These are phyloP conservation scores for Nephrotoma flavescens DNA, from an alignment of 2,888 invertebrate genomes.

Conservation along the genomic window DNA sequence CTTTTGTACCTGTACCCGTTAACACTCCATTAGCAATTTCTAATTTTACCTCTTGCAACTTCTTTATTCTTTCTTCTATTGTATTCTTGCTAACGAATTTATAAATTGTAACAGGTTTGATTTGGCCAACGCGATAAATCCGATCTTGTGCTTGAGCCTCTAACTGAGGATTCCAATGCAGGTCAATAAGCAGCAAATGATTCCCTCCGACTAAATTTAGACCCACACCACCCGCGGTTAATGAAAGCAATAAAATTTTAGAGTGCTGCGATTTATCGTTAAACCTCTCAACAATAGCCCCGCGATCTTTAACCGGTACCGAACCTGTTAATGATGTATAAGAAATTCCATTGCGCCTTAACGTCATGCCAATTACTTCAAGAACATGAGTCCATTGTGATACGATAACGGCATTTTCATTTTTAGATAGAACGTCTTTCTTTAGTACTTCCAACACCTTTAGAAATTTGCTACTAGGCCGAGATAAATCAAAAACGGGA, in stretches of 20 bases:
- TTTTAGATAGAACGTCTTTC: constrained; percentile 35
- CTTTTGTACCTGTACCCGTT: constrained; percentile 45
- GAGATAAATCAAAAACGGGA: constrained; percentile 49
- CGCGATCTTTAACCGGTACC: constrained; percentile 56
- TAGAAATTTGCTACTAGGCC: constrained; percentile 51
- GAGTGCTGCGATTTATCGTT: constrained; percentile 45
- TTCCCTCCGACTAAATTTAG: constrained; percentile 86
- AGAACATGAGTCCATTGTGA: constrained; percentile 88
- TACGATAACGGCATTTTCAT: constrained; percentile 69
- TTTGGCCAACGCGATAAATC: constrained; percentile 83
- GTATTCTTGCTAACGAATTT: constrained; percentile 48
- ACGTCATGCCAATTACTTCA: constrained; percentile 49
- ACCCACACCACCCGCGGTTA: constrained; percentile 90
- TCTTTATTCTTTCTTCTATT: constrained; percentile 73
- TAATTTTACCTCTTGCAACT: constrained; percentile 66
- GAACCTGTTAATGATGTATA: constrained; percentile 59
- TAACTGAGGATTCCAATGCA: constrained; percentile 95
- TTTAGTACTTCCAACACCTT: constrained; percentile 41
- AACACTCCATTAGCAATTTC: constrained; percentile 63
- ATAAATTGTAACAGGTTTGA: constrained; percentile 63
- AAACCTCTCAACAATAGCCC: constrained; percentile 52
- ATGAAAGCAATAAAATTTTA: constrained; percentile 62
- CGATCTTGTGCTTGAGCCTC: constrained; percentile 92
- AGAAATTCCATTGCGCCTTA: constrained; percentile 37
- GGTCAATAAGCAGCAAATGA: constrained; percentile 77